phyloP scores from a whole-genome alignment of 2,113 vertebrate species.

The Oreotrochilus melanogaster region DNA sequence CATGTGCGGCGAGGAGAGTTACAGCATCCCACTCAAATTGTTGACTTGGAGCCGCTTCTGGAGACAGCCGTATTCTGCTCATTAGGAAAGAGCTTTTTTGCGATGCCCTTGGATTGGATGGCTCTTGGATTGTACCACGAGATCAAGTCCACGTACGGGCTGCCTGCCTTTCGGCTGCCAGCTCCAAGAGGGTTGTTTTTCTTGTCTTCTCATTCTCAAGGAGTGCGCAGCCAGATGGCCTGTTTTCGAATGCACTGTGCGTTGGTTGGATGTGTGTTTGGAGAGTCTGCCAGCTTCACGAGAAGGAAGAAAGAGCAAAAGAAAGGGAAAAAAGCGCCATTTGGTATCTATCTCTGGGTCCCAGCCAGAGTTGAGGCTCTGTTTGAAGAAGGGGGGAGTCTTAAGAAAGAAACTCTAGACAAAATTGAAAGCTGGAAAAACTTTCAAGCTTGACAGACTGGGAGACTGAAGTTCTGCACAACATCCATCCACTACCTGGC shows the following conservation, averaged over 20 bases:
- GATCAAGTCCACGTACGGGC: constrained; percentile 71
- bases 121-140: constrained; percentile 68
- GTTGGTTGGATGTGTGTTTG: constrained; percentile 79
- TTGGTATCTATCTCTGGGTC: constrained; percentile 76
- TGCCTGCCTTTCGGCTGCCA: constrained; percentile 74
- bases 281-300: constrained; percentile 76
- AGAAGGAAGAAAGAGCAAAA: constrained; percentile 79
- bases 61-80: constrained; percentile 68
- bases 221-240: constrained; percentile 76
- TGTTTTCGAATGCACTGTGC: constrained; percentile 76
- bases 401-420: constrained; percentile 69
- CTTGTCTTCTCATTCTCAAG: constrained; percentile 76
- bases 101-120: constrained; percentile 68
- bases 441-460: constrained; percentile 66
- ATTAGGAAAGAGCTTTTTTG: constrained; percentile 68
- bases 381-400: constrained; percentile 63
- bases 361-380: constrained; percentile 71
- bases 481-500: constrained; percentile 36
- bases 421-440: constrained; percentile 69
- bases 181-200: constrained; percentile 76
- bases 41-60: constrained; percentile 66
- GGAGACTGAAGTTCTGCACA: constrained; percentile 56
- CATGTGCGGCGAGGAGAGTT: constrained; percentile 65
- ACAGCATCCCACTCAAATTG: constrained; percentile 74
- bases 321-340: constrained; percentile 75